Percentiles rank a stretch among this genome's conserved stretches.
These are phyloP conservation scores for Microctenopoma steveboyesi DNA, from an alignment of 2,797 vertebrate genomes.

Conservation along the genomic window DNA sequence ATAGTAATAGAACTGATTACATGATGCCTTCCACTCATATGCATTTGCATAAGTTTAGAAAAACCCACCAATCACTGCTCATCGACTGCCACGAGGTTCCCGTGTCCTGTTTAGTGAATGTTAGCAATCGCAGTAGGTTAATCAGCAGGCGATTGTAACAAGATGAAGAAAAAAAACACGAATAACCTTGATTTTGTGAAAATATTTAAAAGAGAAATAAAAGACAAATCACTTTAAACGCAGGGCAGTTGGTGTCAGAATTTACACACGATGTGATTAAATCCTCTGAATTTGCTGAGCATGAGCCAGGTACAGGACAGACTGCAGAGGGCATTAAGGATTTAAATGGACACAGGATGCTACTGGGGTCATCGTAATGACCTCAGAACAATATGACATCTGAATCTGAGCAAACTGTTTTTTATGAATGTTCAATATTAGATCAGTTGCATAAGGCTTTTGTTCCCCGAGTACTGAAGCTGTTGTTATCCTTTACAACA, in stretches of 20 bases:
- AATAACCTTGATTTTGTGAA: neutral
- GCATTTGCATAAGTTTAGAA: slow-evolving; percentile 13
- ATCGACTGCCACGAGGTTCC: slow-evolving; percentile 4
- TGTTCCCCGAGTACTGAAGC: too few relatives aligned
- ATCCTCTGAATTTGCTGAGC: too few relatives aligned
- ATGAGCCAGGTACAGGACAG: too few relatives aligned
- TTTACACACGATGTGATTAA: neutral
- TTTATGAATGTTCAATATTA: too few relatives aligned
- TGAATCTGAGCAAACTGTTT: too few relatives aligned
- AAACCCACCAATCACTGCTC: neutral
- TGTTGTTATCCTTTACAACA: too few relatives aligned
- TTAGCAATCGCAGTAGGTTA: slow-evolving; percentile 5
- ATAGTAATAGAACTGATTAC: slow-evolving; percentile 4
- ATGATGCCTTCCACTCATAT: neutral
- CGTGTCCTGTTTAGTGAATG: neutral
- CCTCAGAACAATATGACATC: too few relatives aligned
- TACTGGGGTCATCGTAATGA: too few relatives aligned
- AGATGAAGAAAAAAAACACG: neutral
- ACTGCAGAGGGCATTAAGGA: too few relatives aligned
- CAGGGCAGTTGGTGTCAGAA: neutral
- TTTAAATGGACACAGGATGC: too few relatives aligned
- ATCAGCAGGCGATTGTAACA: slow-evolving; percentile 11
- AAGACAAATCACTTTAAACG: neutral
- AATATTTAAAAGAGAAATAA: neutral
- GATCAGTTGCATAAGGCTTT: too few relatives aligned